A percentile compares a stretch with the other conserved stretches of the same genome.
Conservation (phyloP, 1,140 invertebrate genomes). For the Pseudomyrmex gracilis region DNA sequence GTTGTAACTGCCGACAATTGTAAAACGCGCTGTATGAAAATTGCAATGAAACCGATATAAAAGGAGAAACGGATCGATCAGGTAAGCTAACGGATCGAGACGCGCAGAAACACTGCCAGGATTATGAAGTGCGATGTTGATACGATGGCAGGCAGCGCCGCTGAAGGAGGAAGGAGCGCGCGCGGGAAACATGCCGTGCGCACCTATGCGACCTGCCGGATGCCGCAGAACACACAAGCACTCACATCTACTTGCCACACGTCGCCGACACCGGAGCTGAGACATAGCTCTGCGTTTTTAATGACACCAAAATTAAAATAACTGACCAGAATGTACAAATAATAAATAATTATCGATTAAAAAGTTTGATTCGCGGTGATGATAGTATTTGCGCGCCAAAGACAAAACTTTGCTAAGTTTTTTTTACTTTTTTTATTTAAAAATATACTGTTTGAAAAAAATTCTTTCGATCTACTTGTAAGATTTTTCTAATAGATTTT, state of each 20-base stretch:
- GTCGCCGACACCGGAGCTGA: slow-evolving; percentile 2
- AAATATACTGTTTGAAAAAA: too few relatives aligned
- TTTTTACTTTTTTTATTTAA: too few relatives aligned
- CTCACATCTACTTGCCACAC: slow-evolving; percentile 46
- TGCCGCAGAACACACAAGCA: slow-evolving; percentile 22
- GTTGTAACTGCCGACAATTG: neutral
- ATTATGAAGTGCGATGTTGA: slow-evolving; percentile 83
- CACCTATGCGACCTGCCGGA: slow-evolving; percentile 55
- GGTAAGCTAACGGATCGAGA: slow-evolving; percentile 77
- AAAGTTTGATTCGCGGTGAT: too few relatives aligned
- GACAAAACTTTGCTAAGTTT: too few relatives aligned
- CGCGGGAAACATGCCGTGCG: slow-evolving; percentile 68
- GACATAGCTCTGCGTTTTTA: slow-evolving; percentile 9
- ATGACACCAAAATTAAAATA: too few relatives aligned
- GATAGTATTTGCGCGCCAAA: too few relatives aligned
- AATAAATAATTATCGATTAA: too few relatives aligned
- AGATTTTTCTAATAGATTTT: too few relatives aligned
- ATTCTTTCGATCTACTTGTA: too few relatives aligned
- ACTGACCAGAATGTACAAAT: too few relatives aligned
- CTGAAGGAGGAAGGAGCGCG: slow-evolving; percentile 74
- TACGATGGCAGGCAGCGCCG: slow-evolving; percentile 76
- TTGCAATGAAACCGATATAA: neutral
- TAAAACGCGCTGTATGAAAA: neutral
- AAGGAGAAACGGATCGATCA: slow-evolving; percentile 54
- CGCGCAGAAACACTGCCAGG: slow-evolving; percentile 79